Evolutionary conservation across 2,113 vertebrate species (phyloP).

Genomic region (Syngnathoides biaculeatus): DNA sequence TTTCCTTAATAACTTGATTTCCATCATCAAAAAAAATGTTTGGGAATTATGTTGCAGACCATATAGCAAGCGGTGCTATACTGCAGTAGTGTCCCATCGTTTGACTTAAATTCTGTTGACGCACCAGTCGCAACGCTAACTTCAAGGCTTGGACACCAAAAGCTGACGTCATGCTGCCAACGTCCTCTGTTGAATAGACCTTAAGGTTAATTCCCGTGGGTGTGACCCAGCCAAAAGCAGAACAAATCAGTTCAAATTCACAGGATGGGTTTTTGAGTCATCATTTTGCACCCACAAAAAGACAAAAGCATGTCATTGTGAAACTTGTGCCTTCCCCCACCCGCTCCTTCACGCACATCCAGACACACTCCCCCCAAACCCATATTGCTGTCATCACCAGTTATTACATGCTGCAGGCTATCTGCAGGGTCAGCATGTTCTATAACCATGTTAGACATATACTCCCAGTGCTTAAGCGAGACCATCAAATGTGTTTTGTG

Average conservation of each 20-base stretch:
- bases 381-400: slow-evolving; percentile 63
- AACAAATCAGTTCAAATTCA: not conserved
- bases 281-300: not conserved
- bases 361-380: slow-evolving; percentile 18
- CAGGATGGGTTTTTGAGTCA: not conserved
- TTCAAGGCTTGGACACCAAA: not conserved
- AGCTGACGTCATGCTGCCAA: not conserved
- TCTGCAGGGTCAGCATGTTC: slow-evolving; percentile 49
- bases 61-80: not conserved
- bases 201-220: not conserved
- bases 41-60: not conserved
- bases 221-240: not conserved
- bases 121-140: slow-evolving; percentile 22
- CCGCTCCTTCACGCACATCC: not conserved
- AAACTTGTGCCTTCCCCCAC: not conserved
- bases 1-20: not conserved
- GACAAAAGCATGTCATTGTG: not conserved
- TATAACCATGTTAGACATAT: slow-evolving; percentile 61
- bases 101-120: not conserved
- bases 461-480: slow-evolving; percentile 54
- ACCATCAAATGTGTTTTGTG: slow-evolving; percentile 56
- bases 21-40: not conserved
- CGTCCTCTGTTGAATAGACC: not conserved
- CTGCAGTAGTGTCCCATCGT: not conserved
- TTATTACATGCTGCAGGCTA: slow-evolving; percentile 47